phyloP scores from a whole-genome alignment of 2,113 vertebrate species.

The Peromyscus californicus region DNA sequence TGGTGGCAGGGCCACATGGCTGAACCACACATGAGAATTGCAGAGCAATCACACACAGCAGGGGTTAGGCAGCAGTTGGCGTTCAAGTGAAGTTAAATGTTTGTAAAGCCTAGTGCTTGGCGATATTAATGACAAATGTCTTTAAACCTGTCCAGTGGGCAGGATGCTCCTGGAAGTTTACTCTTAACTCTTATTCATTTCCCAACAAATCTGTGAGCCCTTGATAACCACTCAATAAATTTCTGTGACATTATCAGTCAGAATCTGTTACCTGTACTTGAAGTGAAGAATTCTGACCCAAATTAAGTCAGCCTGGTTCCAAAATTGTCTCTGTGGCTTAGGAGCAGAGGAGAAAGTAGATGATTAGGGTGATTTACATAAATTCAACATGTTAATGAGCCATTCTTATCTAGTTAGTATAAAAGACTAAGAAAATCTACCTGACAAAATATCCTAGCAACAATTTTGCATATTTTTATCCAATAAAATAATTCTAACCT shows the following conservation, averaged over 20 bases:
- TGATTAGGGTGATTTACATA: constrained; percentile 81
- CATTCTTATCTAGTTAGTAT: constrained; percentile 76
- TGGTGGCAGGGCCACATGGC: background rate
- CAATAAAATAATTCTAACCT: constrained; percentile 56
- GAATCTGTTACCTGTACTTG: background rate
- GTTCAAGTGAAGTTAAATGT: background rate
- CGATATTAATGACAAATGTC: background rate
- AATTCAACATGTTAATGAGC: constrained; percentile 79
- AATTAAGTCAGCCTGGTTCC: constrained; percentile 42
- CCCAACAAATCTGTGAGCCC: background rate
- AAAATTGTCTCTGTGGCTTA: constrained; percentile 67
- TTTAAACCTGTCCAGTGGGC: background rate
- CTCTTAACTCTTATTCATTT: background rate
- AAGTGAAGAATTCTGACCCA: constrained; percentile 52
- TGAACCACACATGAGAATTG: background rate
- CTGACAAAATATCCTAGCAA: constrained; percentile 80
- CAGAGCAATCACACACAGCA: background rate
- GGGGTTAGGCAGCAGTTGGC: background rate
- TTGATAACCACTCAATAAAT: background rate
- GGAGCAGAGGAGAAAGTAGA: constrained; percentile 75
- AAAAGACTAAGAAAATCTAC: constrained; percentile 68
- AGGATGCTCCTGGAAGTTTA: background rate
- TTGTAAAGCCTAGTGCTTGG: background rate
- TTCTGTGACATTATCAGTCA: background rate
- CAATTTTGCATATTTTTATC: constrained; percentile 70